phyloP scores from a whole-genome alignment of 2,888 invertebrate species.

The Drosophila birchii region DNA sequence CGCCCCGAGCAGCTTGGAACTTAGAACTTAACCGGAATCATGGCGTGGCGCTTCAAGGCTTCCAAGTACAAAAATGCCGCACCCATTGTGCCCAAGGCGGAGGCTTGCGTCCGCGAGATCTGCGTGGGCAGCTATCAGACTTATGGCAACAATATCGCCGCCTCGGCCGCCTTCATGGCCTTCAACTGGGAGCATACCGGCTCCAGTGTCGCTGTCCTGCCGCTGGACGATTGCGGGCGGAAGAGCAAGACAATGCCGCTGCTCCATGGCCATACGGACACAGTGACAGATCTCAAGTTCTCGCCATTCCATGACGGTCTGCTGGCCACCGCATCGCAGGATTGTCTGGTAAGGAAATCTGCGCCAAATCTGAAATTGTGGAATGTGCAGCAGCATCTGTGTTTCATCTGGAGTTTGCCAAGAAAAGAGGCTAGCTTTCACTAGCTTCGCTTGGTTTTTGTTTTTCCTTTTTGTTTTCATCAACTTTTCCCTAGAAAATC shows the following conservation, averaged over 20 bases:
- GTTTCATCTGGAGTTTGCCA: background rate
- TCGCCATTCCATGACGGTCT: conserved; percentile 98
- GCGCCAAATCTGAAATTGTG: too few relatives aligned
- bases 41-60: conserved; percentile 98
- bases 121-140: conserved; percentile 97
- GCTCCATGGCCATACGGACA: conserved; percentile 94
- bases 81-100: conserved; percentile 97
- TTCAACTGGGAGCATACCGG: conserved; percentile 97
- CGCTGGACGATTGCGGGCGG: conserved; percentile 94
- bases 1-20: background rate
- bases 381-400: too few relatives aligned
- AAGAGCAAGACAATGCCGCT: conserved; percentile 95
- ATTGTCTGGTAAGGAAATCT: conserved; percentile 90
- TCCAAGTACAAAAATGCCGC: conserved; percentile 99
- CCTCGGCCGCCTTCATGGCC: conserved; percentile 96
- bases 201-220: conserved; percentile 94
- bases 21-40: conserved; percentile 76
- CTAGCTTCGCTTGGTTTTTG: background rate
- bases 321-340: conserved; percentile 95
- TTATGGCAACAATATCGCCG: conserved; percentile 97
- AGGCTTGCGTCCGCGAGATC: conserved; percentile 94
- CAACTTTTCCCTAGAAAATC: background rate
- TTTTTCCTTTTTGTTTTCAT: too few relatives aligned
- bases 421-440: background rate
- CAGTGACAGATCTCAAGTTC: conserved; percentile 97